Conservation (phyloP, 1,140 invertebrate species). For the Drosophila pallidifrons region DNA sequence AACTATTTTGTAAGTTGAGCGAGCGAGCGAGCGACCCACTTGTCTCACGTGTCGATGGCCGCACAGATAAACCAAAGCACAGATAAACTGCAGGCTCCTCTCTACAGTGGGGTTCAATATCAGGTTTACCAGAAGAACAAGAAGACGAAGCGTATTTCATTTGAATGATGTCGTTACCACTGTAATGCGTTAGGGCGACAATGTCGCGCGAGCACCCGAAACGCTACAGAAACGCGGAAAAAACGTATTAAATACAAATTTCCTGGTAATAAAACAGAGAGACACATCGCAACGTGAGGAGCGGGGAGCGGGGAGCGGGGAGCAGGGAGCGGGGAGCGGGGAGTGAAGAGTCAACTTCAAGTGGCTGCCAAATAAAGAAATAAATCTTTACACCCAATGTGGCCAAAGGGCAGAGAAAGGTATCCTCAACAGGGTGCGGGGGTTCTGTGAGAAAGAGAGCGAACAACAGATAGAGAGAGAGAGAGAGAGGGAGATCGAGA, state of each 20-base stretch:
- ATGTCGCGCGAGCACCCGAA: conserved; percentile 55
- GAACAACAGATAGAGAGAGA: background rate
- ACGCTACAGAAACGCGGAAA: conserved; percentile 68
- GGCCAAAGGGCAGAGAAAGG: conserved; percentile 1
- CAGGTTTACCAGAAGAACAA: background rate
- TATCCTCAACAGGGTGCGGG: background rate
- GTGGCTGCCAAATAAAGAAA: conserved; percentile 77
- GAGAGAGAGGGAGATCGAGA: conserved; percentile 18
- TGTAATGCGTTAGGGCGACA: conserved; percentile 34
- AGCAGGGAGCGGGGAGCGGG: background rate
- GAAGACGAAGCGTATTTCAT: background rate
- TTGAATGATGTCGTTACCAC: conserved; percentile 9
- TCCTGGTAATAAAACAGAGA: conserved; percentile 79
- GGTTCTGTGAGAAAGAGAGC: conserved; percentile 14
- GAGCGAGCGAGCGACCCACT: conserved; percentile 31
- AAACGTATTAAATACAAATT: conserved; percentile 82
- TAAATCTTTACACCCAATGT: conserved; percentile 71
- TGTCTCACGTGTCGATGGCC: conserved; percentile 50
- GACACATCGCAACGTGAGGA: background rate
- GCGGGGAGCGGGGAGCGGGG: background rate
- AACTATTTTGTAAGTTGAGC: conserved; percentile 21
- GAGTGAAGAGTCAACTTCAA: background rate
- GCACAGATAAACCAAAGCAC: too few relatives aligned
- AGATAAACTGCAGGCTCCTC: conserved; percentile 24
- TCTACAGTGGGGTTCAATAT: conserved; percentile 17